Conservation (phyloP, 2,113 vertebrate genomes). For the Aphelocoma coerulescens region DNA sequence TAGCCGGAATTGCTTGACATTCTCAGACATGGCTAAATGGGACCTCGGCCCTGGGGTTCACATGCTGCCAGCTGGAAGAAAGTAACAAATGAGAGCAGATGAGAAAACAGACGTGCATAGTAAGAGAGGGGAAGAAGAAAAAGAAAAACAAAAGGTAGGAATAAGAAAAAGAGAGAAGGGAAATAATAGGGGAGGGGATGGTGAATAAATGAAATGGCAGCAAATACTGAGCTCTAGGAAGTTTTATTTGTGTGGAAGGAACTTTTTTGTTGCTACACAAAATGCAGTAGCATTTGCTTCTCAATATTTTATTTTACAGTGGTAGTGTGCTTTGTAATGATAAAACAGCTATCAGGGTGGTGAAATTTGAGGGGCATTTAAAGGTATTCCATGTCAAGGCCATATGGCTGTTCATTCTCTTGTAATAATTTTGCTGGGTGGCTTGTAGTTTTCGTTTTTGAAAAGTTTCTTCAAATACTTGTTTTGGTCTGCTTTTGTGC, state of each 20-base stretch:
- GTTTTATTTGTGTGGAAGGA: background rate
- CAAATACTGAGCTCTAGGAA: background rate
- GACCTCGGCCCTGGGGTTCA: background rate
- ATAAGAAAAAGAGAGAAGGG: background rate
- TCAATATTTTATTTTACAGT: background rate
- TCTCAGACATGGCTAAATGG: slow-evolving; percentile 26
- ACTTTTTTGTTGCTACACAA: background rate
- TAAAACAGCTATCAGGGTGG: background rate
- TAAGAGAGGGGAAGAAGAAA: slow-evolving; percentile 42
- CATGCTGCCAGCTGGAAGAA: slow-evolving; percentile 47
- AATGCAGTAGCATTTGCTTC: background rate
- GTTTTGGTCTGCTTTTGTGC: background rate
- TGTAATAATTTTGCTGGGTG: background rate
- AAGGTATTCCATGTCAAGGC: background rate
- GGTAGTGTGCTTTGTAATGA: background rate
- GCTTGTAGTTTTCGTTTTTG: background rate
- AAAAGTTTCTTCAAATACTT: background rate
- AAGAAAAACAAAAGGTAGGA: slow-evolving; percentile 51
- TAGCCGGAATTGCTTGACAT: slow-evolving; percentile 30
- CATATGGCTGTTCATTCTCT: background rate
- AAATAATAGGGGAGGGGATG: background rate
- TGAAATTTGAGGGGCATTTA: background rate
- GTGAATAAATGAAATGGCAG: background rate
- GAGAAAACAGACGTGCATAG: slow-evolving; percentile 35
- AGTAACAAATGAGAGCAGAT: slow-evolving; percentile 52